Percentiles rank a stretch among this genome's conserved stretches.
Conservation (phyloP, 1,140 invertebrate species). For the Euura lappo region DNA sequence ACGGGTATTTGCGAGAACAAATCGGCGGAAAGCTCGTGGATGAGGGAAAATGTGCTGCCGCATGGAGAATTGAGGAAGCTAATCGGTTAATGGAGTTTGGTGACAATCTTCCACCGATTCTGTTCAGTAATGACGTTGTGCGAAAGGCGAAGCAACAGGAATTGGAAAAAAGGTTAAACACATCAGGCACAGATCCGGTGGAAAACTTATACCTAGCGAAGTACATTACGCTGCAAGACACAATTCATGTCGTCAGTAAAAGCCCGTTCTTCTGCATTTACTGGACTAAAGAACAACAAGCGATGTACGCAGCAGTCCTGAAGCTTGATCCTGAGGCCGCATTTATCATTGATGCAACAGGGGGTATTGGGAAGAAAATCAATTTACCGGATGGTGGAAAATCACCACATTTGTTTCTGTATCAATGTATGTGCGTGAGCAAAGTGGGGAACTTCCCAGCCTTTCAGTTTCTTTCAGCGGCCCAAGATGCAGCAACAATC, state of each 20-base stretch:
- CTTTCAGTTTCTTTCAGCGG: neutral
- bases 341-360: no score
- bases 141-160: conserved; percentile 26
- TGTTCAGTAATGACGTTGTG: conserved; percentile 15
- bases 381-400: no score
- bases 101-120: conserved; percentile 19
- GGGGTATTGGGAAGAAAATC: no score
- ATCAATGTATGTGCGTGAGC: neutral
- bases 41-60: conserved; percentile 12
- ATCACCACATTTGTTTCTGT: neutral
- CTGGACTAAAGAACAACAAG: no score
- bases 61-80: conserved; percentile 22
- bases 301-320: no score
- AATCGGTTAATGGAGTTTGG: conserved; percentile 14
- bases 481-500: neutral
- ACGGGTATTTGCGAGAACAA: conserved; percentile 5
- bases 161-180: conserved; percentile 16
- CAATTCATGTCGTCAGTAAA: no score
- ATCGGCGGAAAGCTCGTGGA: conserved; percentile 18
- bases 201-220: neutral
- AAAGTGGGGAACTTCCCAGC: neutral
- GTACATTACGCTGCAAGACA: no score
- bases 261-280: no score
- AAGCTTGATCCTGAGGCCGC: no score
- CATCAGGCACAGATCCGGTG: conserved; percentile 9